A percentile compares a stretch with the other conserved stretches of the same genome.
phyloP scores from a whole-genome alignment of 2,888 invertebrate genomes.

The Ennomos quercinarius region DNA sequence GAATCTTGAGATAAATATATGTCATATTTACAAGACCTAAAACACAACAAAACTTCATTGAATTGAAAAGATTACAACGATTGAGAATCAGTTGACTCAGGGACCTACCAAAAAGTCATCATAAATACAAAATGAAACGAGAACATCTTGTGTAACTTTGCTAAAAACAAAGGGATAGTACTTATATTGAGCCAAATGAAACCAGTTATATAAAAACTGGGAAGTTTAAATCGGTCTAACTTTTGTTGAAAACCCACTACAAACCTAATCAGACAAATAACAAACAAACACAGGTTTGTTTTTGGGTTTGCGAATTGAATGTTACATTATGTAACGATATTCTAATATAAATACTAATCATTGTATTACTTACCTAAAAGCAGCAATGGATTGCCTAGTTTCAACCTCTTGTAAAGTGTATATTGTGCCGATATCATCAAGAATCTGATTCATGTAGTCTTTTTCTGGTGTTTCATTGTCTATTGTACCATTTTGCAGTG shows the following conservation, averaged over 20 bases:
- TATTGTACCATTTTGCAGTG: constrained; percentile 82
- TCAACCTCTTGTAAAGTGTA: constrained; percentile 87
- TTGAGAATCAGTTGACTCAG: too few relatives aligned
- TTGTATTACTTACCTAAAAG: constrained; percentile 78
- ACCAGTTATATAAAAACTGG: too few relatives aligned
- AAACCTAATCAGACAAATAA: too few relatives aligned
- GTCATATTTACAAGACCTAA: constrained; percentile 90
- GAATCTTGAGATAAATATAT: constrained; percentile 88
- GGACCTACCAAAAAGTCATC: too few relatives aligned
- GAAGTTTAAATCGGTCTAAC: too few relatives aligned
- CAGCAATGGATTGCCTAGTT: constrained; percentile 86
- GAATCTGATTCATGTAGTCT: constrained; percentile 80
- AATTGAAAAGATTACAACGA: background rate
- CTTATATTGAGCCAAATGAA: too few relatives aligned
- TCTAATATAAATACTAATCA: background rate
- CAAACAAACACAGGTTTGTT: too few relatives aligned
- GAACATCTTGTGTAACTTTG: too few relatives aligned
- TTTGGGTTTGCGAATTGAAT: too few relatives aligned
- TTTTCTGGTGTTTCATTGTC: constrained; percentile 83
- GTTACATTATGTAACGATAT: background rate
- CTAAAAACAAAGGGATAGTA: too few relatives aligned
- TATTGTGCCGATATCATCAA: constrained; percentile 82
- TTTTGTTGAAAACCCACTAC: too few relatives aligned
- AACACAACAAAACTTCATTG: constrained; percentile 41
- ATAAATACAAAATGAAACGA: too few relatives aligned